Evolutionary conservation across 1,140 invertebrate genomes (phyloP).

Genomic region (Andricus grossulariae): DNA sequence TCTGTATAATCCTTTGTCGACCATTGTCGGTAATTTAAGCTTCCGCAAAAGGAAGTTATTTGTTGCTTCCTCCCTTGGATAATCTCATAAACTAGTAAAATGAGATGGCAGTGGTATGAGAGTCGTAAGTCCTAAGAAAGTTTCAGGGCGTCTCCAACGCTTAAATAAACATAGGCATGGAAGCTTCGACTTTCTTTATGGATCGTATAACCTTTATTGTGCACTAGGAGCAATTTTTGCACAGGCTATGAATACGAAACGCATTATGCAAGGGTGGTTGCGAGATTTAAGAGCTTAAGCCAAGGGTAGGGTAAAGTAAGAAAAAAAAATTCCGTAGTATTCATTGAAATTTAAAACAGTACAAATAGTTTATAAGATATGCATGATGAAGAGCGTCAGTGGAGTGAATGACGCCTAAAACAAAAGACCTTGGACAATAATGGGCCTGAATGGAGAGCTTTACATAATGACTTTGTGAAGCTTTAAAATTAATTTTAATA

Average conservation of each 20-base stretch:
- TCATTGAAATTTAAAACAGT: conserved; percentile 11
- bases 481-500: no score
- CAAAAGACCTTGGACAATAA: no score
- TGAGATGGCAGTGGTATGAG: background rate
- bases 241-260: conserved; percentile 70
- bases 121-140: conserved; percentile 30
- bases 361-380: no score
- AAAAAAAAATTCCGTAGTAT: conserved; percentile 32
- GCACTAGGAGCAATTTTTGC: conserved; percentile 67
- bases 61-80: background rate
- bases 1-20: background rate
- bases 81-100: conserved; percentile 24
- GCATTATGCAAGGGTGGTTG: conserved; percentile 48
- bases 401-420: no score
- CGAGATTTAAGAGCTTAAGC: conserved; percentile 62
- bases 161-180: conserved; percentile 64
- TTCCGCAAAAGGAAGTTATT: background rate
- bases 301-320: conserved; percentile 36
- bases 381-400: no score
- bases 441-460: no score
- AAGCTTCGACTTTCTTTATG: conserved; percentile 64
- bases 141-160: conserved; percentile 36
- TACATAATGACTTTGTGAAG: no score
- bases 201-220: conserved; percentile 67
- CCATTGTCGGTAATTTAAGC: background rate